Percentiles rank a stretch among this genome's conserved stretches.
Evolutionary conservation across 1,140 invertebrate genomes (phyloP).

Genomic region (Penaeus chinensis): DNA sequence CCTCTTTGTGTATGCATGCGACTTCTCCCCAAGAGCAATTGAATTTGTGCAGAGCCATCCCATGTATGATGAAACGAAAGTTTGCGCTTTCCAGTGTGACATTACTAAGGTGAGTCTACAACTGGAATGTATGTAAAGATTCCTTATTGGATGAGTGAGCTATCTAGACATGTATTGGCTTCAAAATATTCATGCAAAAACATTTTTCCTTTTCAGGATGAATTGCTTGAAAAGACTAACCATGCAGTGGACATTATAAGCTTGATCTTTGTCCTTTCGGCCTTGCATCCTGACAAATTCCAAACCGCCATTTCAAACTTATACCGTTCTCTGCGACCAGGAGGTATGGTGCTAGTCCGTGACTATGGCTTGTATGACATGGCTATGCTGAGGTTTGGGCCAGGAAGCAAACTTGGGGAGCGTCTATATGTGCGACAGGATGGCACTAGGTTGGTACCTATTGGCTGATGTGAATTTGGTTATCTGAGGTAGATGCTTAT

Average conservation of each 20-base stretch:
- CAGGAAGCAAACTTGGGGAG: slow-evolving; percentile 91
- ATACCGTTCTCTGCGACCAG: slow-evolving; percentile 78
- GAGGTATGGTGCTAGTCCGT: slow-evolving; percentile 88
- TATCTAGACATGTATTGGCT: background rate
- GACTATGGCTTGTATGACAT: slow-evolving; percentile 99
- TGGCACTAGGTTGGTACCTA: slow-evolving; percentile 83
- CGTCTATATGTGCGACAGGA: slow-evolving; percentile 98
- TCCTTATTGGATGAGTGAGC: slow-evolving; percentile 1
- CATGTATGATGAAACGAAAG: slow-evolving; percentile 74
- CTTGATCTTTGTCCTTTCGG: slow-evolving; percentile 84
- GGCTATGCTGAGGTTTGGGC: slow-evolving; percentile 93
- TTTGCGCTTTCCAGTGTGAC: slow-evolving; percentile 80
- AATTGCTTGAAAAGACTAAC: slow-evolving; percentile 64
- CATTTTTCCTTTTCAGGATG: slow-evolving; percentile 63
- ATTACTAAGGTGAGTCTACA: slow-evolving; percentile 72
- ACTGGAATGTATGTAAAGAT: background rate
- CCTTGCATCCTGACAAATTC: slow-evolving; percentile 84
- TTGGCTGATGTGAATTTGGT: background rate
- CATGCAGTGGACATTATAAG: slow-evolving; percentile 77
- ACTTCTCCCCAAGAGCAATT: slow-evolving; percentile 91
- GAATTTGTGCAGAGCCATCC: slow-evolving; percentile 83
- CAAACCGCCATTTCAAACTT: slow-evolving; percentile 77
- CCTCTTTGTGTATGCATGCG: slow-evolving; percentile 89
- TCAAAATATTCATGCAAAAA: background rate
- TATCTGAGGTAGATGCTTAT: background rate